phyloP scores from a whole-genome alignment of 2,888 invertebrate species.

The Malacosoma neustria region DNA sequence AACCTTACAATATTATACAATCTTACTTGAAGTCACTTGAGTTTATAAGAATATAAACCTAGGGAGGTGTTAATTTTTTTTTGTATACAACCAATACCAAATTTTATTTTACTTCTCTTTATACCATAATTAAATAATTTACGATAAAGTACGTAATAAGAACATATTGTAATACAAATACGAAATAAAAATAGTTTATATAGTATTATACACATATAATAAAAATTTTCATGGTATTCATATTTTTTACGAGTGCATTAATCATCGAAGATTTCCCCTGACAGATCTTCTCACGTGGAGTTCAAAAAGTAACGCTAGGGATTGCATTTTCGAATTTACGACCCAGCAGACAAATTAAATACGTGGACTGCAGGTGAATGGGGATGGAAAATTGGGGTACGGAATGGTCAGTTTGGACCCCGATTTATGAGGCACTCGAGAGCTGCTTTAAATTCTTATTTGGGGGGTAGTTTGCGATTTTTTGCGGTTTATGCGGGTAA shows the following conservation, averaged over 20 bases:
- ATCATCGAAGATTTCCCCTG: slow-evolving; percentile 9
- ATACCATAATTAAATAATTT: no score
- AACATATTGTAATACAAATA: no score
- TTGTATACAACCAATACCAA: no score
- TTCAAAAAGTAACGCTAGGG: slow-evolving; percentile 9
- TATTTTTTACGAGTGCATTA: slow-evolving; percentile 15
- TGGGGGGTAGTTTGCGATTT: neutral
- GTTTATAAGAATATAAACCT: no score
- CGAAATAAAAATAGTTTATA: no score
- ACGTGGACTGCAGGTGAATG: slow-evolving; percentile 63
- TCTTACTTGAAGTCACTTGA: no score
- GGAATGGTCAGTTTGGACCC: slow-evolving; percentile 25
- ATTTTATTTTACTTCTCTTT: no score
- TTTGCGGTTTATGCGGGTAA: neutral
- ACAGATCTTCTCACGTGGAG: slow-evolving; percentile 5
- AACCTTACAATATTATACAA: no score
- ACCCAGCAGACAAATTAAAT: slow-evolving; percentile 44
- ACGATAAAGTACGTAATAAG: no score
- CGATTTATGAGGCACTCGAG: slow-evolving; percentile 27
- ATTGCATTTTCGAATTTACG: neutral
- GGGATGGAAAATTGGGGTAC: slow-evolving; percentile 14
- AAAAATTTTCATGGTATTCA: slow-evolving; percentile 1
- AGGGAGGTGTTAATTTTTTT: no score
- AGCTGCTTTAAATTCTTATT: slow-evolving; percentile 15
- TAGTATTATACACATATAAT: slow-evolving; percentile 6